These are phyloP conservation scores for Synergus laeviventris DNA, from an alignment of 2,888 invertebrate species.

Conservation along the genomic window DNA sequence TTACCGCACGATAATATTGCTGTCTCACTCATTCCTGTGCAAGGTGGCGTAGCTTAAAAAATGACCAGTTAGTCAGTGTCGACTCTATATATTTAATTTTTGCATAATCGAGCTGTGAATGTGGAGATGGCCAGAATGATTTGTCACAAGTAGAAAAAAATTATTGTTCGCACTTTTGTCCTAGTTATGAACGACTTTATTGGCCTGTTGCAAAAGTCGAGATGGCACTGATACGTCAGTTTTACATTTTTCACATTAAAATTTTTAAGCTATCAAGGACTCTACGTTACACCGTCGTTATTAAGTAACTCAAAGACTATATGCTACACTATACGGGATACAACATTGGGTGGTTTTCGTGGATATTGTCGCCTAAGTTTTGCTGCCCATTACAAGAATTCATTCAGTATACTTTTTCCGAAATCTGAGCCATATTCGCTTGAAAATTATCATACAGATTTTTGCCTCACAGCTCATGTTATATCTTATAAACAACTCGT, in stretches of 20 bases:
- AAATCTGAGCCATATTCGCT: neutral
- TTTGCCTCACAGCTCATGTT: neutral
- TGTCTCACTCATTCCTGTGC: too few species aligned
- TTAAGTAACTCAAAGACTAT: slow-evolving; percentile 13
- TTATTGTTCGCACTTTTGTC: slow-evolving; percentile 13
- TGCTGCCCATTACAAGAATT: neutral
- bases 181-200: slow-evolving; percentile 17
- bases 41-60: too few species aligned
- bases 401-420: neutral
- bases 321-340: neutral
- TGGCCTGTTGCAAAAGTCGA: slow-evolving; percentile 15
- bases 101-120: neutral
- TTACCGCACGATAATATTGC: too few species aligned
- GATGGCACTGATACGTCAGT: slow-evolving; percentile 30
- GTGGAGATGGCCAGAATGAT: neutral
- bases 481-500: slow-evolving; percentile 6
- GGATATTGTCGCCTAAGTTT: slow-evolving; percentile 17
- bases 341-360: neutral
- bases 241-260: neutral
- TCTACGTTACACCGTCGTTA: neutral
- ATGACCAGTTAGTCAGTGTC: neutral
- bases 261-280: neutral
- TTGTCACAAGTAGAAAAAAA: neutral
- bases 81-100: neutral
- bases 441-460: neutral